These are phyloP conservation scores for Tachina grossa DNA, from an alignment of 2,888 invertebrate genomes.

Conservation along the genomic window DNA sequence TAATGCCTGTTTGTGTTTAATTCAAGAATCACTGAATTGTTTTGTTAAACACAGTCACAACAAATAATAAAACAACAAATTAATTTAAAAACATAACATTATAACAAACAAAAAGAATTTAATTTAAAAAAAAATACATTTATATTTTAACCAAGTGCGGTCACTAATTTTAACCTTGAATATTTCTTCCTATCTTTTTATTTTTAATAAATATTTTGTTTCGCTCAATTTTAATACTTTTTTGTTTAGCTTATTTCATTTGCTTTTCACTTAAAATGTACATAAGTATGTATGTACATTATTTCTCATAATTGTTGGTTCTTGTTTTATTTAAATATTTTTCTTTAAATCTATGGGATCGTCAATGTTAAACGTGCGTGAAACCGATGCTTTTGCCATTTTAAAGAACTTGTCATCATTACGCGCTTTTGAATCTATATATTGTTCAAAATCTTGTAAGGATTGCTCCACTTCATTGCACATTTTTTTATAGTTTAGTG, in stretches of 20 bases:
- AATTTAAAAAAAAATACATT: background rate
- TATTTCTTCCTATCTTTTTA: background rate
- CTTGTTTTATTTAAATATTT: slow-evolving; percentile 55
- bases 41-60: slow-evolving; percentile 21
- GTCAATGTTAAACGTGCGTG: slow-evolving; percentile 84
- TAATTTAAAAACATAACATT: slow-evolving; percentile 8
- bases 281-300: background rate
- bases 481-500: slow-evolving; percentile 82
- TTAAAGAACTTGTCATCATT: slow-evolving; percentile 30
- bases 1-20: background rate
- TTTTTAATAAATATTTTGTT: slow-evolving; percentile 6
- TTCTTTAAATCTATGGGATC: slow-evolving; percentile 81
- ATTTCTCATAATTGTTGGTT: background rate
- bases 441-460: slow-evolving; percentile 80
- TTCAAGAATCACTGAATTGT: background rate
- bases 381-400: slow-evolving; percentile 61
- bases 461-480: slow-evolving; percentile 81
- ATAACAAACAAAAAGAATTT: background rate
- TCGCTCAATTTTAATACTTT: background rate
- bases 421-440: slow-evolving; percentile 76
- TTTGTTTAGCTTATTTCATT: slow-evolving; percentile 8
- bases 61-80: background rate
- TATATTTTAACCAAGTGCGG: slow-evolving; percentile 22
- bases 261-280: slow-evolving; percentile 1
- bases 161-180: background rate